phyloP scores from a whole-genome alignment of 30 jellyfish, hydroid and myxozoan genomes.

The Cassiopea andromeda region DNA sequence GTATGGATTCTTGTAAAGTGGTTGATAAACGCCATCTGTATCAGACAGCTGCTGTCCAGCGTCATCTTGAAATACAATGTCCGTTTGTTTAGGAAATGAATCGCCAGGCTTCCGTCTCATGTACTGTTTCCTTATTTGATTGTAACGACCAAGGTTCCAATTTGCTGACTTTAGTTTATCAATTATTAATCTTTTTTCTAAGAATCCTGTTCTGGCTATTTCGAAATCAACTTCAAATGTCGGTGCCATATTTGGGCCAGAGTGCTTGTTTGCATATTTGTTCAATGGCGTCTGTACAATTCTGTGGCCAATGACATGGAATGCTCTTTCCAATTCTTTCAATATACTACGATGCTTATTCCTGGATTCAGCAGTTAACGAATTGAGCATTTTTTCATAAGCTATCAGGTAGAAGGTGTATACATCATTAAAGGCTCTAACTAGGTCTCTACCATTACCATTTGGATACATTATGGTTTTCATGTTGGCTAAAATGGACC shows the following conservation, averaged over 20 bases:
- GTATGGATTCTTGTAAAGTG: background rate
- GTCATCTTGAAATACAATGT: background rate
- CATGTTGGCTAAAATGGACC: slow-evolving; percentile 39
- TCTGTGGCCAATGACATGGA: background rate
- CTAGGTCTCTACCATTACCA: slow-evolving; percentile 9
- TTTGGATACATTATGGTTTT: slow-evolving; percentile 20
- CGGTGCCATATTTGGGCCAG: slow-evolving; percentile 61
- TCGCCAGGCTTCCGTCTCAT: background rate
- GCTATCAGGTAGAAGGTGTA: slow-evolving; percentile 29
- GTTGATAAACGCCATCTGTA: background rate
- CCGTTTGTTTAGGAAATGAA: background rate
- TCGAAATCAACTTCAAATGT: slow-evolving; percentile 30
- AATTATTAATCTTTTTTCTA: background rate
- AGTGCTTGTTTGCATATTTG: background rate
- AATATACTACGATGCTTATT: background rate
- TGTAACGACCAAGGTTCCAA: slow-evolving; percentile 12
- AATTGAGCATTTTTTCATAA: background rate
- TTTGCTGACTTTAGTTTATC: background rate
- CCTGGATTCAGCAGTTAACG: background rate
- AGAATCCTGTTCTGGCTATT: background rate
- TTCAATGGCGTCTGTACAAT: slow-evolving; percentile 40
- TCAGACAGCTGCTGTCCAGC: background rate
- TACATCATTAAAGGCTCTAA: slow-evolving; percentile 34
- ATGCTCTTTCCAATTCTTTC: background rate
- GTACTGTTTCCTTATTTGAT: background rate